These are phyloP conservation scores for Drosophila watanabei DNA, from an alignment of 1,140 invertebrate species.

Conservation along the genomic window DNA sequence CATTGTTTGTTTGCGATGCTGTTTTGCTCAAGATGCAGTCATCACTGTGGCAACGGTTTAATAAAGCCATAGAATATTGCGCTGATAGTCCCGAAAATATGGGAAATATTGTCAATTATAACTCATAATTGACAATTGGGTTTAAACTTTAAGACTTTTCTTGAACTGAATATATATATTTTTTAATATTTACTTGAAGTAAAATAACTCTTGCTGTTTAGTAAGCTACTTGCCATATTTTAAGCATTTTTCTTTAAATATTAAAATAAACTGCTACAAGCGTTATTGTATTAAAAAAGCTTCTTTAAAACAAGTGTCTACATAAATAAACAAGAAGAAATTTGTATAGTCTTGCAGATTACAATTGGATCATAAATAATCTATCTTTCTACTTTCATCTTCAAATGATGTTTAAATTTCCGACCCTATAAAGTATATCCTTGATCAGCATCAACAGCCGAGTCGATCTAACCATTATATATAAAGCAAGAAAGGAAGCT, in stretches of 20 bases:
- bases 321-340: neutral
- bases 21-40: constrained; percentile 23
- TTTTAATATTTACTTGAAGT: too few relatives aligned
- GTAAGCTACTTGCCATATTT: too few relatives aligned
- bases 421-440: too few relatives aligned
- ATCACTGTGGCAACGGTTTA: constrained; percentile 38
- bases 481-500: too few relatives aligned
- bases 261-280: neutral
- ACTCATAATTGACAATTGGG: neutral
- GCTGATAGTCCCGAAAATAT: constrained; percentile 32
- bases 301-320: neutral
- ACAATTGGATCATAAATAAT: too few relatives aligned
- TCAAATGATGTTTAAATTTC: too few relatives aligned
- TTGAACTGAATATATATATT: neutral
- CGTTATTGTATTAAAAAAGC: neutral
- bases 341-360: too few relatives aligned
- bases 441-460: too few relatives aligned
- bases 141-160: neutral
- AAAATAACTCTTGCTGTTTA: too few relatives aligned
- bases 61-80: constrained; percentile 49
- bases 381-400: too few relatives aligned
- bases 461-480: too few relatives aligned
- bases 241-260: neutral
- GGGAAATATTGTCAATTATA: neutral
- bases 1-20: constrained; percentile 27